Conservation (phyloP, 1,140 invertebrate genomes). For the Mylabris phalerata region DNA sequence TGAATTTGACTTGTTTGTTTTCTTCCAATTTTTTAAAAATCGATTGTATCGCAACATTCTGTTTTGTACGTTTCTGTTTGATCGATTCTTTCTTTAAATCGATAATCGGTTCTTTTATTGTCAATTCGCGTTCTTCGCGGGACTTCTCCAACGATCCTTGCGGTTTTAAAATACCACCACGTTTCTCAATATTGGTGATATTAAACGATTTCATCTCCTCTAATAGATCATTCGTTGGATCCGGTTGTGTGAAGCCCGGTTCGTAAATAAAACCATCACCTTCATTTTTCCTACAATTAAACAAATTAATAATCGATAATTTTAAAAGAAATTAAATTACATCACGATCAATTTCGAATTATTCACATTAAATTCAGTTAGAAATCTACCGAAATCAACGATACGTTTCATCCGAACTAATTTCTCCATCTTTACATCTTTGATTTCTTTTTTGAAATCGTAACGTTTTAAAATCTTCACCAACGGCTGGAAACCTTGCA, state of each 20-base stretch:
- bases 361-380: conserved; percentile 44
- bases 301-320: not conserved
- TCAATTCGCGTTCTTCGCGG: conserved; percentile 48
- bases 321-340: conserved; percentile 21
- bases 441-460: conserved; percentile 41
- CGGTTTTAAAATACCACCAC: conserved; percentile 58
- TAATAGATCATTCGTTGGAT: conserved; percentile 39
- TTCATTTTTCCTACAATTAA: conserved; percentile 27
- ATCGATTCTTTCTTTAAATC: conserved; percentile 23
- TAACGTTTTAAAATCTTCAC: conserved; percentile 53
- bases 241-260: conserved; percentile 37
- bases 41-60: conserved; percentile 55
- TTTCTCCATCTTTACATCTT: conserved; percentile 27
- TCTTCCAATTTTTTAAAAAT: conserved; percentile 59
- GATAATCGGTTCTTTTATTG: conserved; percentile 6
- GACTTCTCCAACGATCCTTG: conserved; percentile 59
- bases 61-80: conserved; percentile 36
- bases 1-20: conserved; percentile 50
- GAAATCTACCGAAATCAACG: conserved; percentile 45
- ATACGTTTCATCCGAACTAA: conserved; percentile 43
- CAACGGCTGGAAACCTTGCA: conserved; percentile 72
- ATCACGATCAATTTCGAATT: conserved; percentile 40
- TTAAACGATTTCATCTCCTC: conserved; percentile 41
- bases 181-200: conserved; percentile 19
- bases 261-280: conserved; percentile 33